Evolutionary conservation across 2,797 vertebrate species (phyloP).

Genomic region (Meda fulgida): DNA sequence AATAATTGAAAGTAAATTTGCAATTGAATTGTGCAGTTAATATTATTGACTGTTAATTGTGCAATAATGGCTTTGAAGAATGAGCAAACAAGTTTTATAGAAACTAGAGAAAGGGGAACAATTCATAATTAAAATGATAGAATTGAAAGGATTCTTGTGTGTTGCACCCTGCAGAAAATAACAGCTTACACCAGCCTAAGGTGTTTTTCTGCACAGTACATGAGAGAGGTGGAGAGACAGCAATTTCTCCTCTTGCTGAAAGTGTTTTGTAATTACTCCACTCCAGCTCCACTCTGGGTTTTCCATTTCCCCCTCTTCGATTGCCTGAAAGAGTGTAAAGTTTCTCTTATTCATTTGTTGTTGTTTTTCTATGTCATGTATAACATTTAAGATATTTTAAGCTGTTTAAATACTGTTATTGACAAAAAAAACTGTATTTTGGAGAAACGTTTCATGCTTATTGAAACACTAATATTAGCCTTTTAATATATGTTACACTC

Average conservation of each 20-base stretch:
- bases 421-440: neutral
- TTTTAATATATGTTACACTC: too few species aligned
- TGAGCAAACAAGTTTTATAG: neutral
- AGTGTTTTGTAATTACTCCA: constrained; percentile 20
- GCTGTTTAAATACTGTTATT: neutral
- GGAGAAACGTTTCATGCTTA: neutral
- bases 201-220: neutral
- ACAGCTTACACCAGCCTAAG: neutral
- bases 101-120: neutral
- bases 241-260: constrained; percentile 7
- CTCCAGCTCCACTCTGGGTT: constrained; percentile 9
- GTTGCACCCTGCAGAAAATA: neutral
- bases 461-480: neutral
- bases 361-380: neutral
- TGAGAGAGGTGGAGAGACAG: constrained; percentile 11
- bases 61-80: neutral
- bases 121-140: neutral
- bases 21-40: neutral
- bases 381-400: neutral
- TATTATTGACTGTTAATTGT: neutral
- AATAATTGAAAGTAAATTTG: neutral
- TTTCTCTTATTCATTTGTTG: neutral
- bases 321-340: neutral
- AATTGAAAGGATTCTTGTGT: neutral
- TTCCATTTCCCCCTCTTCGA: neutral